Evolutionary conservation across 2,888 invertebrate species (phyloP), one percentile per base, ranked within the genome.

Genomic region (Pyrochroa serraticornis): DNA sequence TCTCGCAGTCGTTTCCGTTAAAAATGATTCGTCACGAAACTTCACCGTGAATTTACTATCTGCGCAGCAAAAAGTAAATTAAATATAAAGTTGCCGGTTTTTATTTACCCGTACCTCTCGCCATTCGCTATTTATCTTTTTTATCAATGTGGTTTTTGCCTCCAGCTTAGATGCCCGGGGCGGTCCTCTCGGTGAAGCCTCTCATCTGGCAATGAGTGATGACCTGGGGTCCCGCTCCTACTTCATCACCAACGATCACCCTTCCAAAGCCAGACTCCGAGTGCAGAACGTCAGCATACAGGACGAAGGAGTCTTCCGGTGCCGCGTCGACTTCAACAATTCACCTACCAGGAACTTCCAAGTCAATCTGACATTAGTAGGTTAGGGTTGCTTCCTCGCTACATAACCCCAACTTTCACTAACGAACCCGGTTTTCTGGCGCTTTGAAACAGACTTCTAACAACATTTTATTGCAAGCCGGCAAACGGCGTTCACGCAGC

Each of bases 261-360:
- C 88, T 9, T 86, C 89, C 68, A 88, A 87, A 71, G 90, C 92
- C 6, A 87, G 88, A 66, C 82, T 93, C 39, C 87, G 87, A 65
- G 87, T 93, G 66, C 86, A 87, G 72, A 85, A 87, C 70, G 90
- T 92, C 56, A 85, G 85, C 53, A 78, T 83, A 38, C 83, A 85
- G 22, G 94, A 95, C 71, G 91, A 92, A 69, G 95, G 94, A 2
- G 80, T 92, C 36, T 95, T 93, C 78, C 84, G 95, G 54, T 95
- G 95, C 77, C 83, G 95, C 67, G 90, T 95, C 65, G 95, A 95
- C 81, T 95, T 93, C 75, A 85, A 90, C 60, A 90, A 93, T 78
- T 91, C 93, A 0, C 94, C 94, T 0, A 95, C 95, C 0, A 86
- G 90, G 71, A 95, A 95, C 79, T 92, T 90, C 73, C 85, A 87